Conservation (phyloP, 2,113 vertebrate species). For the Rhea pennata region DNA sequence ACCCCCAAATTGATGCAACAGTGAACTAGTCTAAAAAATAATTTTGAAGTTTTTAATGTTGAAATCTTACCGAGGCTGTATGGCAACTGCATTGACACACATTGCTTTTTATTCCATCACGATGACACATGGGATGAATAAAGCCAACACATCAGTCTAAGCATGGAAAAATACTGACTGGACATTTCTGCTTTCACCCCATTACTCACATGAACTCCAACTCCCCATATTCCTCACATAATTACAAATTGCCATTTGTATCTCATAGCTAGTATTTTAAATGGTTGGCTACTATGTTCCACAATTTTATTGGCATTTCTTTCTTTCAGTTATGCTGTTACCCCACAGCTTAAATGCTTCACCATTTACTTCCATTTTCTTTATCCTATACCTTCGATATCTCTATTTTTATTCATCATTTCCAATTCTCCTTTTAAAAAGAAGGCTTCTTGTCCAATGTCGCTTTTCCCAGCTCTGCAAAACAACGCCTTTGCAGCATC, state of each 20-base stretch:
- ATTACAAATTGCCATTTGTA: not conserved
- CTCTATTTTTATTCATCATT: not conserved
- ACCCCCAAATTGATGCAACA: not conserved
- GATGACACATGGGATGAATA: accelerated
- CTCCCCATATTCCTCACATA: not conserved
- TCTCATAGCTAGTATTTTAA: not conserved
- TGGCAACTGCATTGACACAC: not conserved
- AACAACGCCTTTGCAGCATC: not conserved
- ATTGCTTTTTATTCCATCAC: not conserved
- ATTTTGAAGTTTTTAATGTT: not conserved
- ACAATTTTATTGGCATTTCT: not conserved
- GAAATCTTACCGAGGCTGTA: not conserved
- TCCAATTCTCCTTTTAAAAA: not conserved
- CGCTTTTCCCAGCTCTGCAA: not conserved
- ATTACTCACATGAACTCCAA: accelerated
- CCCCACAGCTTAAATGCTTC: not conserved
- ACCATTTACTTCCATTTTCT: not conserved
- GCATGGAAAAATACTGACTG: not conserved
- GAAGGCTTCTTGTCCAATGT: not conserved
- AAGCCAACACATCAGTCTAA: not conserved
- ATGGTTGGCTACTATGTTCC: not conserved
- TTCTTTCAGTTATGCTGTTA: not conserved
- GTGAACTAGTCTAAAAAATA: not conserved
- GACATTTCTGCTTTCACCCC: not conserved
- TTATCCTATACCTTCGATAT: not conserved